Conservation (phyloP, 2,113 vertebrate genomes). For the Sciurus niger region DNA sequence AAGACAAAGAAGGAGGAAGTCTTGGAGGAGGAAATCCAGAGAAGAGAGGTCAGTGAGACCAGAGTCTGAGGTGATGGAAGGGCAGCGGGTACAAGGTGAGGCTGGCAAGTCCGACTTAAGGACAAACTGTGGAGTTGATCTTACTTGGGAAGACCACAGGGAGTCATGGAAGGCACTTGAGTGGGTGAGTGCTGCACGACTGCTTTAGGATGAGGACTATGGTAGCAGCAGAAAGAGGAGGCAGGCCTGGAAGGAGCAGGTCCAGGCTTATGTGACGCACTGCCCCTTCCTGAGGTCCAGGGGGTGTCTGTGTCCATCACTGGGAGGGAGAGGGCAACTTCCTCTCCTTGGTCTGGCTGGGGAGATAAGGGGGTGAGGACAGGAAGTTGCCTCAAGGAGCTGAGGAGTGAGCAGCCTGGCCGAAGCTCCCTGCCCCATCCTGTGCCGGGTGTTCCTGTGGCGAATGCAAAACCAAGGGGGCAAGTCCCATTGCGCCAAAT, state of each 20-base stretch:
- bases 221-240: not conserved
- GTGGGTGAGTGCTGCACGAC: not conserved
- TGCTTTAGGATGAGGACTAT: not conserved
- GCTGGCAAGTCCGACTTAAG: not conserved
- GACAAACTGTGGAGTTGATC: not conserved
- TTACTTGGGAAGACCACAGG: not conserved
- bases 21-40: not conserved
- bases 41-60: not conserved
- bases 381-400: conserved; percentile 79
- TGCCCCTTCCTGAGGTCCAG: conserved; percentile 37
- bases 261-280: not conserved
- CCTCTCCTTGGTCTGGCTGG: conserved; percentile 72
- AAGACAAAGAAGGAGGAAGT: not conserved
- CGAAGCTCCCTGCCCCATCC: not conserved
- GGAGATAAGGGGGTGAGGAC: conserved; percentile 78
- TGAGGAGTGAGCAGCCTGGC: not conserved
- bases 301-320: conserved; percentile 17
- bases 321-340: conserved; percentile 68
- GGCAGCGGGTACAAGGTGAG: not conserved
- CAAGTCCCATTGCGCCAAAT: not conserved
- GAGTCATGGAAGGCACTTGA: not conserved
- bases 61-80: not conserved
- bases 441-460: not conserved
- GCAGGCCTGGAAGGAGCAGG: not conserved
- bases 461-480: not conserved